Percentiles rank a stretch among this genome's conserved stretches.
phyloP scores from a whole-genome alignment of 2,797 vertebrate species.

The Avahi laniger region DNA sequence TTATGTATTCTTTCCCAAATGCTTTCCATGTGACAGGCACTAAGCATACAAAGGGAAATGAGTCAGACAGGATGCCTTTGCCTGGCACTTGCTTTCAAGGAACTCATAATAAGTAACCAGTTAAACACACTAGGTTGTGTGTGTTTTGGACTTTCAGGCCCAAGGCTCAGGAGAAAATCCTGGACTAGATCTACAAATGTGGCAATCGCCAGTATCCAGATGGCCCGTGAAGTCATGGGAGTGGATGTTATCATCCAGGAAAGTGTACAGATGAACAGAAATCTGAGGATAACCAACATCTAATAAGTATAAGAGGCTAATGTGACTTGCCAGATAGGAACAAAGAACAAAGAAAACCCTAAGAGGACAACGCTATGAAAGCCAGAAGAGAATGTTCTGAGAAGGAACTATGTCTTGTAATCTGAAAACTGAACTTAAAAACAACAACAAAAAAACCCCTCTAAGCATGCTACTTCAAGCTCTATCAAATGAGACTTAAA shows the following conservation, averaged over 20 bases:
- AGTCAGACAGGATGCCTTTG: background rate
- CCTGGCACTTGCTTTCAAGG: background rate
- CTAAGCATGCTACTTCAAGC: background rate
- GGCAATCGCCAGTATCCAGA: background rate
- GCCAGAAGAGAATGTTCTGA: background rate
- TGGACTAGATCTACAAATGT: background rate
- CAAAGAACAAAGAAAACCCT: background rate
- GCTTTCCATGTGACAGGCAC: background rate
- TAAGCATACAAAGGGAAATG: background rate
- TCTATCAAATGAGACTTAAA: background rate
- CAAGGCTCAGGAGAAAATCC: background rate
- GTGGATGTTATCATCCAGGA: background rate
- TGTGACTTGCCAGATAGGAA: background rate
- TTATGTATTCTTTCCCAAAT: background rate
- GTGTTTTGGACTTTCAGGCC: background rate
- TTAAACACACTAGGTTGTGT: background rate
- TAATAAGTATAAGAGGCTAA: background rate
- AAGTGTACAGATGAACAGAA: background rate
- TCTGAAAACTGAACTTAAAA: conserved; percentile 26
- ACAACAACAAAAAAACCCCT: background rate
- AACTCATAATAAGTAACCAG: background rate
- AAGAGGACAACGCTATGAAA: background rate
- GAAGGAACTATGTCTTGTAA: background rate
- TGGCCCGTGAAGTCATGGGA: background rate
- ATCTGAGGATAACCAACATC: background rate